Percentiles rank a stretch among this genome's conserved stretches.
Conservation (phyloP, 2,797 vertebrate species). For the Sternarchorhynchus goeldii region DNA sequence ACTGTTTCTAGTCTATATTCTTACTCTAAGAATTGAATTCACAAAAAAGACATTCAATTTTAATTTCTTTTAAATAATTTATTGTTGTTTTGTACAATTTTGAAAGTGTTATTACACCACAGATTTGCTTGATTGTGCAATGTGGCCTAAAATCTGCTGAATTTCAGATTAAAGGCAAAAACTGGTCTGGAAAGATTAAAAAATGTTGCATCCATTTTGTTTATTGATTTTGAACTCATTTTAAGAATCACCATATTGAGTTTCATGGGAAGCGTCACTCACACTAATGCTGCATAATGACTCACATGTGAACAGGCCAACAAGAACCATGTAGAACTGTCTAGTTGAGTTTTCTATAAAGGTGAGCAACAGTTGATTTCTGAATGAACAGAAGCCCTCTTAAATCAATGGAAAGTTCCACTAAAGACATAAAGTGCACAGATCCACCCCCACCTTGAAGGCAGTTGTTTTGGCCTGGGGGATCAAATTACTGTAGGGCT, state of each 20-base stretch:
- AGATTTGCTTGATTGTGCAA: background rate
- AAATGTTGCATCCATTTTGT: too few relatives aligned
- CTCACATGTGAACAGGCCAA: too few relatives aligned
- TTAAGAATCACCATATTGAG: too few relatives aligned
- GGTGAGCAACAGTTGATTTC: slow-evolving; percentile 69
- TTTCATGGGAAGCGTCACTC: too few relatives aligned
- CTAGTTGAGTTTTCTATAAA: background rate
- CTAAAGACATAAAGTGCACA: slow-evolving; percentile 34
- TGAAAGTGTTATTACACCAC: background rate
- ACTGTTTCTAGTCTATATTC: background rate
- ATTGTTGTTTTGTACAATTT: background rate
- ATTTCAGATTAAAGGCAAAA: background rate
- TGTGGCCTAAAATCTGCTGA: too few relatives aligned
- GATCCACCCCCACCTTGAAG: slow-evolving; percentile 64
- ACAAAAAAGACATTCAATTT: background rate
- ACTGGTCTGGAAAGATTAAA: background rate
- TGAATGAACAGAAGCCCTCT: slow-evolving; percentile 57
- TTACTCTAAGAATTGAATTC: background rate
- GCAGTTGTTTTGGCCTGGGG: slow-evolving; percentile 55
- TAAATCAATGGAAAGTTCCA: slow-evolving; percentile 66
- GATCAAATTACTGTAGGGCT: slow-evolving; percentile 56
- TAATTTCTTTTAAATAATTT: background rate
- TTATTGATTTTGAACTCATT: too few relatives aligned
- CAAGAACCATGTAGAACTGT: background rate
- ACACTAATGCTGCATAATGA: too few relatives aligned